Evolutionary conservation across 2,113 vertebrate species (phyloP).

Genomic region (Cettia cetti): DNA sequence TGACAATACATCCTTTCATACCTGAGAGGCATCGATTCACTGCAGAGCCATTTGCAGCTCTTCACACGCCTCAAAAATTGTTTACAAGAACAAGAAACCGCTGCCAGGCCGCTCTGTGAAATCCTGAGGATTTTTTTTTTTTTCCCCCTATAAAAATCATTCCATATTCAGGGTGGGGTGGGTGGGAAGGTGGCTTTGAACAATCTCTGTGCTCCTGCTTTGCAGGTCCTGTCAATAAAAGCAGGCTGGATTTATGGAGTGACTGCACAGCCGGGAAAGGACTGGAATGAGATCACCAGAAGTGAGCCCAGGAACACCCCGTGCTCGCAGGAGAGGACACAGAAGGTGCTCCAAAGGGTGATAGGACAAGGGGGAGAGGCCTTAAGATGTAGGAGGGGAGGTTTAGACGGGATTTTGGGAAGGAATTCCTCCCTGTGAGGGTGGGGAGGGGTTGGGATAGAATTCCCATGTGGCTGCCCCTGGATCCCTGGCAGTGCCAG

Average conservation of each 20-base stretch:
- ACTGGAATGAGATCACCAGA: neutral
- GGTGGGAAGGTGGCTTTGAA: neutral
- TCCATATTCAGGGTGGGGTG: neutral
- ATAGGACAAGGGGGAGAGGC: neutral
- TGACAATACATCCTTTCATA: neutral
- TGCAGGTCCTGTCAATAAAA: neutral
- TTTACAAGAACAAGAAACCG: neutral
- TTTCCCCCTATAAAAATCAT: neutral
- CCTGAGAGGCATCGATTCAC: slow-evolving; percentile 26
- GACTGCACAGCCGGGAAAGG: neutral
- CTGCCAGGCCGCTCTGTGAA: neutral
- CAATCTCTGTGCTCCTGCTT: neutral
- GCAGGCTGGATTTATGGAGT: neutral
- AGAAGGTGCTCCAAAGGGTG: neutral
- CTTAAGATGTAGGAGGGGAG: neutral
- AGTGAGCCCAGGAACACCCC: rapidly evolving
- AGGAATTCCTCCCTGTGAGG: rapidly evolving
- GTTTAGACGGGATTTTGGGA: neutral
- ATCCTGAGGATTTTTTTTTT: neutral
- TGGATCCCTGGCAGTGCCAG: neutral
- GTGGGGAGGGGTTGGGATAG: rapidly evolving
- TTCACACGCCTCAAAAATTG: neutral
- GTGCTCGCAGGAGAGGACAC: neutral
- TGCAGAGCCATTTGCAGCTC: slow-evolving; percentile 5
- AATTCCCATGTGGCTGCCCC: neutral